Evolutionary conservation across 1,140 invertebrate genomes (phyloP).

Genomic region (Cephus cinctus): DNA sequence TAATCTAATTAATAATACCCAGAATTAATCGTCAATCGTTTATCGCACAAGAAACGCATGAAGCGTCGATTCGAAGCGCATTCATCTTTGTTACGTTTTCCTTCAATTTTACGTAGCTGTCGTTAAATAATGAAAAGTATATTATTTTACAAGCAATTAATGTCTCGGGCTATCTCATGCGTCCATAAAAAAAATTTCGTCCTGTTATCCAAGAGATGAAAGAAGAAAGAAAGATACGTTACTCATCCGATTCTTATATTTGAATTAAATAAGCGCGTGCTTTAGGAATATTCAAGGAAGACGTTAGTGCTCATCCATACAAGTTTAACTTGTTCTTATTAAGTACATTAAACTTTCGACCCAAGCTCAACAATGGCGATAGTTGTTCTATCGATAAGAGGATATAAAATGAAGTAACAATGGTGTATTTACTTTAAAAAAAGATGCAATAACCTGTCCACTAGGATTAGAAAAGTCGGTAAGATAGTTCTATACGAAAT

Average conservation of each 20-base stretch:
- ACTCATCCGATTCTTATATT: constrained; percentile 10
- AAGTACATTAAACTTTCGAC: neutral
- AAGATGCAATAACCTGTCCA: constrained; percentile 41
- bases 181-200: neutral
- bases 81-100: neutral
- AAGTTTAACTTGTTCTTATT: neutral
- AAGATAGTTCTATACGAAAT: constrained; percentile 30
- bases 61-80: neutral
- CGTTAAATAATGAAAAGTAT: neutral
- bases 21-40: neutral
- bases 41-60: neutral
- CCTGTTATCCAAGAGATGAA: neutral
- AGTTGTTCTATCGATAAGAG: constrained; percentile 5
- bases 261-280: neutral
- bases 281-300: neutral
- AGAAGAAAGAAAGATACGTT: constrained; percentile 15
- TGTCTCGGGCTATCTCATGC: neutral
- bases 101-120: neutral
- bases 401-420: constrained; percentile 4
- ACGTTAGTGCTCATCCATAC: too few relatives aligned
- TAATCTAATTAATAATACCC: neutral
- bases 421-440: too few relatives aligned
- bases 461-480: constrained; percentile 24
- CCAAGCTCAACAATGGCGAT: neutral
- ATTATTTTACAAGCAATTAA: neutral